Evolutionary conservation across 2,113 vertebrate genomes (phyloP).

Genomic region (Eptesicus fuscus): DNA sequence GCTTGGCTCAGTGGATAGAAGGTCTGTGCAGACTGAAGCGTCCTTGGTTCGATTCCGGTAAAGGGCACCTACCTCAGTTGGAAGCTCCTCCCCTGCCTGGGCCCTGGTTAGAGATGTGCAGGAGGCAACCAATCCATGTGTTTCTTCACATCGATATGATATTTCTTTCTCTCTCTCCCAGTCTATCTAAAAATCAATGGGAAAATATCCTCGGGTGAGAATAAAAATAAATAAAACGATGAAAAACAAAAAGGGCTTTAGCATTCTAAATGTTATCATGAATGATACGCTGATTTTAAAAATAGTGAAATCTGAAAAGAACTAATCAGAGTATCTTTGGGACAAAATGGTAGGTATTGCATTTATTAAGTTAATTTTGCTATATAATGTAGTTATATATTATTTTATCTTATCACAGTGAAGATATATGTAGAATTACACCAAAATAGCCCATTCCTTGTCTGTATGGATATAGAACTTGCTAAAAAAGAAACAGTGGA

Average conservation of each 20-base stretch:
- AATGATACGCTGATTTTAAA: slow-evolving; percentile 5
- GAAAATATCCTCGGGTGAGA: too few species aligned
- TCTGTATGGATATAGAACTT: slow-evolving; percentile 78
- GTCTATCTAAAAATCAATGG: too few species aligned
- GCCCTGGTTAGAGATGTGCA: too few species aligned
- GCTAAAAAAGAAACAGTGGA: slow-evolving; percentile 79
- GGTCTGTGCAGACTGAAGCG: too few species aligned
- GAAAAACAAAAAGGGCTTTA: not conserved
- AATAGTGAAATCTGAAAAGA: slow-evolving; percentile 26
- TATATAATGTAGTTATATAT: slow-evolving; percentile 10
- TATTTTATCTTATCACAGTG: slow-evolving; percentile 73
- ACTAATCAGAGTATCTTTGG: not conserved
- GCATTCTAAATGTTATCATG: not conserved
- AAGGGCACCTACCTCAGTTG: too few species aligned
- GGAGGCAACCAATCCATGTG: too few species aligned
- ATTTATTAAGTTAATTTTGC: slow-evolving; percentile 45
- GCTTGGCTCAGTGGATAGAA: too few species aligned
- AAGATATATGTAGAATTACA: slow-evolving; percentile 81
- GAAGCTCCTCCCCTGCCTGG: too few species aligned
- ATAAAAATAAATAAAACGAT: not conserved
- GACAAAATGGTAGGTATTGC: not conserved
- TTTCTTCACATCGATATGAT: too few species aligned
- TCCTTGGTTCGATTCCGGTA: too few species aligned
- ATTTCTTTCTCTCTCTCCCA: too few species aligned
- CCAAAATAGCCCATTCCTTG: slow-evolving; percentile 76